These are phyloP conservation scores for Anniella stebbinsi DNA, from an alignment of 2,797 vertebrate species.

Conservation along the genomic window DNA sequence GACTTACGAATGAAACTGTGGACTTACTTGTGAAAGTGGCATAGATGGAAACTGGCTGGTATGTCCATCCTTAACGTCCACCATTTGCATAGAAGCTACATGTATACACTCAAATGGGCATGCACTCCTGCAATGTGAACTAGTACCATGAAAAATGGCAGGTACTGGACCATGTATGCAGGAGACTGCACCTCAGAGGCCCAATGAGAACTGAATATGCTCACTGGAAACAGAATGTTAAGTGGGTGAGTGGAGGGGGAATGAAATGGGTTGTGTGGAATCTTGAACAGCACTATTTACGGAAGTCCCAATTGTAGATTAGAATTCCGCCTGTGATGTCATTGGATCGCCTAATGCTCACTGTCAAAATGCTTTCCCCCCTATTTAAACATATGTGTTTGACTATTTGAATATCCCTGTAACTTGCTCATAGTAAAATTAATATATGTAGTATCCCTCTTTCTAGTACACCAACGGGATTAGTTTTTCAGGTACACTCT, in stretches of 20 bases:
- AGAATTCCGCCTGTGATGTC: conserved; percentile 10
- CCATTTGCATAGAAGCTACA: no score
- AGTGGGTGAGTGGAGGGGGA: not conserved
- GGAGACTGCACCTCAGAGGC: no score
- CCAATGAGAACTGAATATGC: not conserved
- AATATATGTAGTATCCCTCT: conserved; percentile 51
- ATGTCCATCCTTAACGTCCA: no score
- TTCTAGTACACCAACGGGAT: conserved; percentile 21
- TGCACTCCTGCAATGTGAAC: no score
- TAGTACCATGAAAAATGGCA: no score
- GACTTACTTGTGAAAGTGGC: no score
- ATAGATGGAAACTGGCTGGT: no score
- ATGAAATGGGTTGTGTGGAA: not conserved
- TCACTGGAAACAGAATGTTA: not conserved
- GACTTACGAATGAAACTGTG: not conserved
- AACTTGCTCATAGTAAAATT: conserved; percentile 50
- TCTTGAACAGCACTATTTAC: not conserved
- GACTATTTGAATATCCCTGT: not conserved
- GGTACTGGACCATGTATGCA: no score
- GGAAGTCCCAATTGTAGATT: not conserved
- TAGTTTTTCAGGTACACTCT: conserved; percentile 42
- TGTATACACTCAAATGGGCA: no score
- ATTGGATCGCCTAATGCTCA: not conserved
- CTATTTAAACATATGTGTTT: conserved; percentile 53
- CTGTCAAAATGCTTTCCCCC: conserved; percentile 30